Evolutionary conservation across 2,113 vertebrate species (phyloP), one percentile per base, ranked within the genome.

Genomic region (Centrocercus urophasianus): DNA sequence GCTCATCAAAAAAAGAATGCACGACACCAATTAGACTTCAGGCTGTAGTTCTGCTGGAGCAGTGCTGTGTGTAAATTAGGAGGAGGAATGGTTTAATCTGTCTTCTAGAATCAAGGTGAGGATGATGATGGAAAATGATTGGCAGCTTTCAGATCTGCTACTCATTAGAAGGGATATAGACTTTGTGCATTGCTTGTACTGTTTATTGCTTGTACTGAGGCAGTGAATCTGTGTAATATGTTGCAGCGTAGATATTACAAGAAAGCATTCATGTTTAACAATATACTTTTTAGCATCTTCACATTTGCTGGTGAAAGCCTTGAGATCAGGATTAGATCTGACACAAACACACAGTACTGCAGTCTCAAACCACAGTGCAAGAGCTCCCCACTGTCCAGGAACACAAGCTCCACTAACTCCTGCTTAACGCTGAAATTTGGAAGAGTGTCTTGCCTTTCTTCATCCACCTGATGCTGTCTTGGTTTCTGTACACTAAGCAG

Each of bases 401-500:
- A 54, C 18, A 9, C n/a, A 47, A 75, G 59, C 18, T 74, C 28
- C 8, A 59, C 21, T 54, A 75, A 65, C 1, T 45, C 13, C 21
- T 60, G 18, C 21, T 25, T 52, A 52, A 40, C 0, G 1, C 25
- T 70, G 28, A 4, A 28, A 6, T 34, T 76, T 65, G 1, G 2
- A 71, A 86, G 22, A 1, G 0, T 70, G 8, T 1, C 4, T 57
- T 48, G 7, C 47, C 25, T 27, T 32, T 74, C 61, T 38, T 8
- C 45, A 40, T 64, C 10, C 28, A 10, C 4, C 4, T 36, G 4
- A 14, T 45, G 10, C 11, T 83, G 24, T 18, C 73, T 28, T 59
- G 5, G 8, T 59, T 64, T 59, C 59, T 30, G 30, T 22, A 59
- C 13, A 8, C 9, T 69, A 64, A 87, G 8, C 6, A 40, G 17